Base-by-base conservation (phyloP, 2,888 invertebrate genomes). In the Chelonus formosanus region DNA sequence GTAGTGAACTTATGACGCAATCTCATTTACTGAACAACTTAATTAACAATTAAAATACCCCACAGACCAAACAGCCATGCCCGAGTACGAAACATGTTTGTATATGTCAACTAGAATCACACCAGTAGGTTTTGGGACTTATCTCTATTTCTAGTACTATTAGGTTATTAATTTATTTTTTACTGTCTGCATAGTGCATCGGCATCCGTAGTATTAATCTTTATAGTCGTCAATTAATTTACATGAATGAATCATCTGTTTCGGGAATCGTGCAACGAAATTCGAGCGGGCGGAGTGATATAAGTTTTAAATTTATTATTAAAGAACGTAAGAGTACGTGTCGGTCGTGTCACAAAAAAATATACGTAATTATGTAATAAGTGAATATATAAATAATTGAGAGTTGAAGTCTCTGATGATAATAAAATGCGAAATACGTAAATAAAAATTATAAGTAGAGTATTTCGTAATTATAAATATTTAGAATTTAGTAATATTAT, bases 261-360 rank as follows among this genome's bases (percentile, higher is more conserved):
- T 52, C 62, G 72, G 72, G 72, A 20, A 73, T 68, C 72, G 72
- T 73, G 72, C 72, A 73, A 73, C 70, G 69, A 70, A 67, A 69
- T 71, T 71, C 68, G 70, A 68, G 55, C 67, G 65, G 62, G 56
- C 59, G 65, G 63, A 63, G 60, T 60, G 71, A 70, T 67, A 64
- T 53, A 64, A 67, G 52, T 32, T 10, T 59, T 31, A 45, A 66
- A 56, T 4, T 34, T 10, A 43, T 45, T 36, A 53, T 20, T 57
- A 61, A 67, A 45, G 36, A n/a, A 57, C 40, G 64, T 20, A 2
- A 20, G 20, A 20, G 20, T 20, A 20, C 20, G 20, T 20, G 20
- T 20, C 20, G 20, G 20, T 20, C 20, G 20, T 20, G 20, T 20
- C 2, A 20, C 20, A 20, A 20, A 20, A 20, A 20, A 20, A 20